Percentiles rank a stretch among this genome's conserved stretches.
Conservation (phyloP, 2,797 vertebrate genomes). For the Gymnothorax reevesii region DNA sequence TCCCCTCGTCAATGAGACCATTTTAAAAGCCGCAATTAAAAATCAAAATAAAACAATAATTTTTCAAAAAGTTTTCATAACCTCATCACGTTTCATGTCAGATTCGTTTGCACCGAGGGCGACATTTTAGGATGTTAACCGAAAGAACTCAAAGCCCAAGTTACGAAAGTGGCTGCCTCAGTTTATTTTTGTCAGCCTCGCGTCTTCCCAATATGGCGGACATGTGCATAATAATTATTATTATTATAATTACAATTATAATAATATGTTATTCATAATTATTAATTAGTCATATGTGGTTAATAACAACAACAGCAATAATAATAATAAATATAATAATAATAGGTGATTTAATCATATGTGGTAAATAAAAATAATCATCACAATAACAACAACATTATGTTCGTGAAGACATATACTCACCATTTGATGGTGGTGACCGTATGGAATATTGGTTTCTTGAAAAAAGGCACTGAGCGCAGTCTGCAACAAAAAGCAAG, state of each 20-base stretch:
- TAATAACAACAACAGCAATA: slow-evolving; percentile 13
- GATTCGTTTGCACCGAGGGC: not conserved
- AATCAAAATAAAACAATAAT: not conserved
- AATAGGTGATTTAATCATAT: not conserved
- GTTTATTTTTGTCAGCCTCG: slow-evolving; percentile 79
- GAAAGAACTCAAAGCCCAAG: not conserved
- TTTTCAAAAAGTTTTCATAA: not conserved
- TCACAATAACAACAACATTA: not conserved
- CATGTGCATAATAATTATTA: slow-evolving; percentile 50
- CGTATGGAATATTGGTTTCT: slow-evolving; percentile 96
- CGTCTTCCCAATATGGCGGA: slow-evolving; percentile 78
- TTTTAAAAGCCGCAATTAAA: slow-evolving; percentile 31
- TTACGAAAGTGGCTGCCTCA: slow-evolving; percentile 56
- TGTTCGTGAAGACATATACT: slow-evolving; percentile 60
- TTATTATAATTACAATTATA: slow-evolving; percentile 22
- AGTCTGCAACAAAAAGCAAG: slow-evolving; percentile 74
- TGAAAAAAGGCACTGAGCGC: slow-evolving; percentile 98
- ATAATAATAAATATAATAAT: slow-evolving; percentile 8
- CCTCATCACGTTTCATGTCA: slow-evolving; percentile 14
- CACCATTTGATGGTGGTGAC: slow-evolving; percentile 98
- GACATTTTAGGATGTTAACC: not conserved
- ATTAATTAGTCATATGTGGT: too few species aligned
- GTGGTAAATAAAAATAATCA: not conserved
- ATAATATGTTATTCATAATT: not conserved
- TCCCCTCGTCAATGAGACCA: slow-evolving; percentile 18